Evolutionary conservation across 2,888 invertebrate genomes (phyloP).

Genomic region (Cerastis rubricosa): DNA sequence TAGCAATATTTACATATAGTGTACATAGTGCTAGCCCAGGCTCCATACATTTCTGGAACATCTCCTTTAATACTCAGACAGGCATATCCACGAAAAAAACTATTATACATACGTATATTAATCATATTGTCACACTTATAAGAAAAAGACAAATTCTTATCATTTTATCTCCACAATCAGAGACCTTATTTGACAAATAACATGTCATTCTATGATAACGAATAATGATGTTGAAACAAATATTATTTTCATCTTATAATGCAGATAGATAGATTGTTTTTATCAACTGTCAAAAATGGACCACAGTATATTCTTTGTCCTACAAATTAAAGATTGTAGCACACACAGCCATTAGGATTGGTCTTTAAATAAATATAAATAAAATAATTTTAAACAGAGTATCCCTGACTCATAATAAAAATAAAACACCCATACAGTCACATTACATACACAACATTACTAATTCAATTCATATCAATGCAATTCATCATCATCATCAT

Average conservation of each 20-base stretch:
- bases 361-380: no score
- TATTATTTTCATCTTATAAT: slow-evolving; percentile 51
- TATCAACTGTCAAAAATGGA: slow-evolving; percentile 22
- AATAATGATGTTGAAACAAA: slow-evolving; percentile 24
- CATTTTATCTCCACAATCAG: slow-evolving; percentile 46
- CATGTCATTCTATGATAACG: slow-evolving; percentile 28
- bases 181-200: slow-evolving; percentile 45
- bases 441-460: no score
- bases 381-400: no score
- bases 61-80: not conserved
- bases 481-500: no score
- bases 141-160: slow-evolving; percentile 47
- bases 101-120: slow-evolving; percentile 12
- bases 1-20: no score
- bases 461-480: no score
- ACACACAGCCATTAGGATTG: not conserved
- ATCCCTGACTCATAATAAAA: no score
- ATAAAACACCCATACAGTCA: no score
- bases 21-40: no score
- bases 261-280: slow-evolving; percentile 15
- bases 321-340: not conserved
- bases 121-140: slow-evolving; percentile 42
- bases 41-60: no score
- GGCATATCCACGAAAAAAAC: not conserved
- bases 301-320: not conserved